phyloP scores from a whole-genome alignment of 2,113 vertebrate species.

The Mus pahari region DNA sequence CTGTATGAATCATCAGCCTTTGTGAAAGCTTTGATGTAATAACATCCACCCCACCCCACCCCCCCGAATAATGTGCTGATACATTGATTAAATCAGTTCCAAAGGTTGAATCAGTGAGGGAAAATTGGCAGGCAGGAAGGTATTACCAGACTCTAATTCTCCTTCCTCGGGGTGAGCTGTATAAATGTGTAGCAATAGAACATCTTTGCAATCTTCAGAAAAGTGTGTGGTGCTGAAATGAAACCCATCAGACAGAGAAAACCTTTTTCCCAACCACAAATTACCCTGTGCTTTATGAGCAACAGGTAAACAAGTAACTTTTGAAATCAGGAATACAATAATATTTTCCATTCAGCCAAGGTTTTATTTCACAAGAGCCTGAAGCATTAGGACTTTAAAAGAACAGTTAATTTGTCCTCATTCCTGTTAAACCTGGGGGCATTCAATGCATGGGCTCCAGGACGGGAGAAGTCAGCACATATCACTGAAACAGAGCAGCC shows the following conservation, averaged over 20 bases:
- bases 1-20: constrained; percentile 66
- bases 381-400: constrained; percentile 69
- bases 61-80: constrained; percentile 75
- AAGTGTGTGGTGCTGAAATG: constrained; percentile 64
- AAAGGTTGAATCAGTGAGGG: constrained; percentile 70
- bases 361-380: constrained; percentile 75
- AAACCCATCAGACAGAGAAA: constrained; percentile 77
- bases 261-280: constrained; percentile 61
- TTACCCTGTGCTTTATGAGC: constrained; percentile 69
- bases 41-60: constrained; percentile 31
- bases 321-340: constrained; percentile 70
- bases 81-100: constrained; percentile 78
- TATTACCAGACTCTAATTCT: constrained; percentile 74
- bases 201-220: constrained; percentile 69
- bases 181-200: constrained; percentile 72
- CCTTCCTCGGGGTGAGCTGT: constrained; percentile 53
- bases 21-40: constrained; percentile 63
- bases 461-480: constrained; percentile 45
- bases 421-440: constrained; percentile 63
- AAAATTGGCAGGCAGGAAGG: constrained; percentile 69
- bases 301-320: constrained; percentile 79
- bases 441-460: background rate
- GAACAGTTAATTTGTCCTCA: constrained; percentile 67
- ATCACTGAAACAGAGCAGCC: constrained; percentile 66
- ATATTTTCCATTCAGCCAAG: constrained; percentile 69